Base-by-base conservation (phyloP, 2,797 vertebrate species). In the Helostoma temminkii region DNA sequence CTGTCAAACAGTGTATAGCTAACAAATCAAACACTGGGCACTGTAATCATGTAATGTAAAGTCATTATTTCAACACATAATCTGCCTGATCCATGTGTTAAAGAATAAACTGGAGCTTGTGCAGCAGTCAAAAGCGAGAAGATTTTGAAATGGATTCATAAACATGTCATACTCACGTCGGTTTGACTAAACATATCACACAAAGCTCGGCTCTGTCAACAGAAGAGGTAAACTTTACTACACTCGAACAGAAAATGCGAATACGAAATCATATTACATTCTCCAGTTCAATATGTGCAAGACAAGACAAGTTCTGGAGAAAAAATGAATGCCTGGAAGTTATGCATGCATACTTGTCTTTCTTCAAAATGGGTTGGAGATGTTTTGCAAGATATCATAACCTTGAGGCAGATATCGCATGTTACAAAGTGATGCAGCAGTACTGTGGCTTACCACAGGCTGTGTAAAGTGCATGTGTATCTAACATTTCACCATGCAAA, bases 241-340 rank as follows among this genome's bases (percentile, higher is more conserved):
- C 25, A 32, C 1, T 43, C 4, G 60, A 36, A 41, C 16, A 69
- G 9, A 71, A 68, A 64, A 59, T 7, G 6, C 22, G n/a, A 26
- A 66, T 30, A 22, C 54, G 14, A 32, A 48, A 59, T 30, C 41
- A 28, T 6, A 24, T 30, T n/a, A 1, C 39, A 21, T 9, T 32
- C 60, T 66, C 11, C 9, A 16, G 39, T 64, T 48, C 42, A 49
- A 30, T 36, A 58, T 47, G 25, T 41, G 43, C 84, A 73, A 82
- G 77, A 69, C 41, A 6, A 30, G 66, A 78, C 93, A 91, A 52
- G 91, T 86, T 66, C 12, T 42, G 25, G 68, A 62, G 34, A 67
- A 79, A 74, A 72, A 70, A 48, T 15, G 18, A 76, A 64, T 45
- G 63, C 78, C 71, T 84, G 57, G 28, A 19, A 85, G 88, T 81